Base-by-base conservation (phyloP, 2,113 vertebrate species). In the Plecotus auritus region DNA sequence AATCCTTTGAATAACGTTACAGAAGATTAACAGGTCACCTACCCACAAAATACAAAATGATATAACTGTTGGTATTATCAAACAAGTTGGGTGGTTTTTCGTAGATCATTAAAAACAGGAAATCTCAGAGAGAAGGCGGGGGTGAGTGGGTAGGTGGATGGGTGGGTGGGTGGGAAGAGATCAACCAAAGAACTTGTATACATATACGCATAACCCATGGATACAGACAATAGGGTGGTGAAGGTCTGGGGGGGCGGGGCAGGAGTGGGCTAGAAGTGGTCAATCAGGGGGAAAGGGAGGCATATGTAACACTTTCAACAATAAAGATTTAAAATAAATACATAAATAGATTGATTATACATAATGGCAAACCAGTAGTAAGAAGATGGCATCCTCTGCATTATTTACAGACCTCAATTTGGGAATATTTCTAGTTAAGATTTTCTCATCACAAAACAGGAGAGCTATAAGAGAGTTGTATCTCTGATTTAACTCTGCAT, bases 1-100 rank as follows among this genome's bases (percentile, higher is more conserved):
- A 95, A 93, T 94, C 66, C 49, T 88, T 93, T 85, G 90, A 70
- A 85, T 42, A 80, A 80, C 23, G 40, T n/a, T 47, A 80, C n/a
- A 66, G 49, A 70, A 49, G 90, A 72, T 88, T 88, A 86, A 85
- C 23, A 90, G 87, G 56, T 37, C 7, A 18, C 18, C 20, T 17
- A 42, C 14, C 32, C 72, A 80, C 26, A 80, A 94, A 84, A 81
- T 47, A 51, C 17, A 82, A 76, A 70, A 70, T n/a, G 73, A 95
- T 67, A 5, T 14, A 82, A 78, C 28, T 45, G 8, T 73, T 84
- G 23, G 14, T 76, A 51, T 85, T 82, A 95, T 56, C n/a, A 32
- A 92, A 76, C 64, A 76, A 85, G 37, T 32, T 81, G 30, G 49
- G 17, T 9, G 54, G 13, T 11, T 88, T 90, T 78, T 51, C 59